These are phyloP conservation scores for Volucella inanis DNA, from an alignment of 2,888 invertebrate species.

Conservation along the genomic window DNA sequence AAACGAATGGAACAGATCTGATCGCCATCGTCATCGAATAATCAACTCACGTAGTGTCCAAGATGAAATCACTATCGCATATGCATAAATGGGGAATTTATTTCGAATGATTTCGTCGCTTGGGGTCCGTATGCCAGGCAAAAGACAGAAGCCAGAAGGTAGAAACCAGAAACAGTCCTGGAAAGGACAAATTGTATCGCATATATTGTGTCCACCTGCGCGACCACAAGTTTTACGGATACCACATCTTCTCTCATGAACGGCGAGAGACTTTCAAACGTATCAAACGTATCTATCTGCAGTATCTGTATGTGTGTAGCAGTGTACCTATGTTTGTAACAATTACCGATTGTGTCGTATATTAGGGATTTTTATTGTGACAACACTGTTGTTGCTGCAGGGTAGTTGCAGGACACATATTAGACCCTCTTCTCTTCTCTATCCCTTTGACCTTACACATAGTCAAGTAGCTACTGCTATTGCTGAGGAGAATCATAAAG, in stretches of 20 bases:
- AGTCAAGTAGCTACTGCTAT: slow-evolving; percentile 25
- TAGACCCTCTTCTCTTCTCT: background rate
- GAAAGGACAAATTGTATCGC: slow-evolving; percentile 70
- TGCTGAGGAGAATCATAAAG: slow-evolving; percentile 71
- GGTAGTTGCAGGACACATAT: slow-evolving; percentile 42
- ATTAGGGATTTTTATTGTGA: slow-evolving; percentile 73
- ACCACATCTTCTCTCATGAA: background rate
- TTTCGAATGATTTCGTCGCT: slow-evolving; percentile 74
- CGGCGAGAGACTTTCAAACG: too few species aligned
- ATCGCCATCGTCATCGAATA: slow-evolving; percentile 63
- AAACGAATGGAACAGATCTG: slow-evolving; percentile 6
- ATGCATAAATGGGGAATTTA: slow-evolving; percentile 81
- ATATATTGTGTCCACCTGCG: slow-evolving; percentile 70
- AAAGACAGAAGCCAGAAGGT: too few species aligned
- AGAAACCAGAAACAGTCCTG: background rate
- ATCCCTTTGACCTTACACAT: background rate
- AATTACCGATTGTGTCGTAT: slow-evolving; percentile 74
- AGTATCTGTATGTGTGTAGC: slow-evolving; percentile 4
- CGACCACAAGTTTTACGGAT: slow-evolving; percentile 19
- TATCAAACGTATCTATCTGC: too few species aligned
- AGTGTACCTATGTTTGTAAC: slow-evolving; percentile 43
- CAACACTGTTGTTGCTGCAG: slow-evolving; percentile 35
- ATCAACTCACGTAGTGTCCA: slow-evolving; percentile 77
- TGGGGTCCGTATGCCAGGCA: background rate
- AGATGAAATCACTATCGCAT: slow-evolving; percentile 81